Percentiles rank a stretch among this genome's conserved stretches.
Conservation (phyloP, 2,797 vertebrate species). For the Lemur catta region DNA sequence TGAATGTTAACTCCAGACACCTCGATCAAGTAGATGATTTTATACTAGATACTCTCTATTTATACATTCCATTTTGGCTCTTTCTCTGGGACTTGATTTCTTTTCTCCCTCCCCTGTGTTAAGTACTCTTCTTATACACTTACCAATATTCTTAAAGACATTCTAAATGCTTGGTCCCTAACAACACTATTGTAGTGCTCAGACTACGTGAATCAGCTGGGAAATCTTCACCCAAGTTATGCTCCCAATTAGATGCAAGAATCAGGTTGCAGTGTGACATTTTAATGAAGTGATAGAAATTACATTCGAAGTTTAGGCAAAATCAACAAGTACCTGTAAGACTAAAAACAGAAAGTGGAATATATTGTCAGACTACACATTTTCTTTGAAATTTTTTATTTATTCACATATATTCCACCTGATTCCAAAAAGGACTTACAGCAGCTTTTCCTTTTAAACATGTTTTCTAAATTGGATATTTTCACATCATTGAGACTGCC, state of each 20-base stretch:
- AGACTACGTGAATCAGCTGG: not conserved
- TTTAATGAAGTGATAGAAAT: constrained; percentile 47
- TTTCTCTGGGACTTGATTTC: not conserved
- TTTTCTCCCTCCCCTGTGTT: not conserved
- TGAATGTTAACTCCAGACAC: not conserved
- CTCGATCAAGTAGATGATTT: not conserved
- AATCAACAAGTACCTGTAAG: constrained; percentile 22
- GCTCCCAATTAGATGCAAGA: constrained; percentile 10
- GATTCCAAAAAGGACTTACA: constrained; percentile 12
- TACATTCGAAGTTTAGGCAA: not conserved
- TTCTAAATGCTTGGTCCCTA: not conserved
- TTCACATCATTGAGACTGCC: constrained; percentile 54
- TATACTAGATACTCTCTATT: not conserved
- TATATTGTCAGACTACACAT: not conserved
- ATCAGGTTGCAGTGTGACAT: not conserved
- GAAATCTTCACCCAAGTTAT: not conserved
- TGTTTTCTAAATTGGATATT: constrained; percentile 65
- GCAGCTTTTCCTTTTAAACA: constrained; percentile 49
- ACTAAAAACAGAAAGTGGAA: not conserved
- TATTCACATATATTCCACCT: constrained; percentile 44
- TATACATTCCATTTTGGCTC: not conserved
- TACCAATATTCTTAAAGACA: not conserved
- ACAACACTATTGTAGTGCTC: not conserved
- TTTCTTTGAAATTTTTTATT: constrained; percentile 11
- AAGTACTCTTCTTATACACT: not conserved